These are phyloP conservation scores for Periophthalmus modestus DNA, from an alignment of 2,113 vertebrate species.

Conservation along the genomic window DNA sequence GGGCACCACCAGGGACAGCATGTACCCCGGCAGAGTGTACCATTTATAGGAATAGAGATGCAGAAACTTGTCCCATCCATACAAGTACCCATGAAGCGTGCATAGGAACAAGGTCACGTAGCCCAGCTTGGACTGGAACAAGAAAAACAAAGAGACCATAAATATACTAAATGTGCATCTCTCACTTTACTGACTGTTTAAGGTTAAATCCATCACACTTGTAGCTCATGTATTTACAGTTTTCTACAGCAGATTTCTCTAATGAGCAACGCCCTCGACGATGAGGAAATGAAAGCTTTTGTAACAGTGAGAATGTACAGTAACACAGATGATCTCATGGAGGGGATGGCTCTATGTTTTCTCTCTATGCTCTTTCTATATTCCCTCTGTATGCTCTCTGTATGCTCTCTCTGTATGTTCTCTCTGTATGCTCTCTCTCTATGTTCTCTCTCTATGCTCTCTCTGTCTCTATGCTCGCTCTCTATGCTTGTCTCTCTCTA, in stretches of 20 bases:
- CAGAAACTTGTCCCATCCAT: slow-evolving; percentile 83
- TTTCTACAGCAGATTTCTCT: not conserved
- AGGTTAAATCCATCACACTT: not conserved
- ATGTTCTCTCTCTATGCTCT: no score
- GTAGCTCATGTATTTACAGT: not conserved
- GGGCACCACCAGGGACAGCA: slow-evolving; percentile 83
- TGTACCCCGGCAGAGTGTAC: slow-evolving; percentile 79
- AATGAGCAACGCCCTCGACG: no score
- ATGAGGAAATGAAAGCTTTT: not conserved
- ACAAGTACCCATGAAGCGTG: slow-evolving; percentile 84
- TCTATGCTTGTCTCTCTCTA: no score
- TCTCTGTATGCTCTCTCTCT: no score
- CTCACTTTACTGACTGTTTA: not conserved
- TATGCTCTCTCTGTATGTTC: no score
- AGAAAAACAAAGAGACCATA: slow-evolving; percentile 30
- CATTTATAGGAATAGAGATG: slow-evolving; percentile 70
- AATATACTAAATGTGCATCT: not conserved
- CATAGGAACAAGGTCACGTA: slow-evolving; percentile 86
- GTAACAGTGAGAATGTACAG: not conserved
- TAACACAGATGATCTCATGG: no score
- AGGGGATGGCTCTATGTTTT: no score
- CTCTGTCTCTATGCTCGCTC: no score
- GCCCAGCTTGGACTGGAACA: slow-evolving; percentile 89
- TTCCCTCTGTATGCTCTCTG: no score
- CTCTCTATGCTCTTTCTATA: no score